These are phyloP conservation scores for Podarcis cretensis DNA, from an alignment of 2,113 vertebrate genomes.

Conservation along the genomic window DNA sequence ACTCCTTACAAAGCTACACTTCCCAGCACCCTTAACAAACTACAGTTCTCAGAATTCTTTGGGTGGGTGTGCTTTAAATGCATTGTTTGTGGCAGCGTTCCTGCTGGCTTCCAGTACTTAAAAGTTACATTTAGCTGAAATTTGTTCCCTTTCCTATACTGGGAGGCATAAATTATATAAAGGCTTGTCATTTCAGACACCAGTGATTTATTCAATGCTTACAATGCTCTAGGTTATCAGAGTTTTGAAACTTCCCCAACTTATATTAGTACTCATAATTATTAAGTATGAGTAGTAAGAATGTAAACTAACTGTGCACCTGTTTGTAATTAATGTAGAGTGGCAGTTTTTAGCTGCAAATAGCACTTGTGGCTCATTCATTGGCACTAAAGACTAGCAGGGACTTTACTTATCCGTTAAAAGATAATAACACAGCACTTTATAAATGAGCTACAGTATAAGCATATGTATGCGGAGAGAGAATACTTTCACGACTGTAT, in stretches of 20 bases:
- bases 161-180: background rate
- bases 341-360: background rate
- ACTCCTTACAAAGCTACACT: too few relatives aligned
- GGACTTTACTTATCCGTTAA: background rate
- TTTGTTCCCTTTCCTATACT: background rate
- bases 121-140: background rate
- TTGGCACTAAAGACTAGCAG: background rate
- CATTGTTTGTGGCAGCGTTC: background rate
- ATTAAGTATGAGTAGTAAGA: background rate
- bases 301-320: background rate
- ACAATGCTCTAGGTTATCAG: background rate
- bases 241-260: constrained; percentile 1
- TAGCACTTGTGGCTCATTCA: background rate
- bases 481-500: background rate
- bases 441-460: background rate
- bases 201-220: background rate
- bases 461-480: background rate
- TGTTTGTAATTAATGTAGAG: constrained; percentile 11
- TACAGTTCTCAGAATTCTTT: too few relatives aligned
- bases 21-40: too few relatives aligned
- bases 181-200: background rate
- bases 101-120: background rate
- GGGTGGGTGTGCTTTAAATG: too few relatives aligned
- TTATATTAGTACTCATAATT: background rate
- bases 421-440: background rate